A percentile compares a stretch with the other conserved stretches of the same genome.
Evolutionary conservation across 2,113 vertebrate species (phyloP).

Genomic region (Lophius piscatorius): DNA sequence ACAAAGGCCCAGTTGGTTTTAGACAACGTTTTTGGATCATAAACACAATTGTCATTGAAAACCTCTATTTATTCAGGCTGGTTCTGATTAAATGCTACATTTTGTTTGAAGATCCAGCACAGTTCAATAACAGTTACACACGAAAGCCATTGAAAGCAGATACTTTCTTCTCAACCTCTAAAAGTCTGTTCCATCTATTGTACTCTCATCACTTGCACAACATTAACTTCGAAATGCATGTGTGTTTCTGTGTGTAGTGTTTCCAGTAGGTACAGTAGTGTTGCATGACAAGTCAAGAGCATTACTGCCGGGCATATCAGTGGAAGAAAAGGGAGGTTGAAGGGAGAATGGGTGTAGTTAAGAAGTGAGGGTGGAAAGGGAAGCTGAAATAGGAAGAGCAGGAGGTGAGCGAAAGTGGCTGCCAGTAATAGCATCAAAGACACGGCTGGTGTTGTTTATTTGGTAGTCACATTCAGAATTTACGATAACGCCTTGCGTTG

Average conservation of each 20-base stretch:
- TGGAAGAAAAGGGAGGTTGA: conserved; percentile 6
- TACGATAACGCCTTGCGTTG: not conserved
- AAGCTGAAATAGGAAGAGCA: conserved; percentile 11
- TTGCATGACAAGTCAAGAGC: conserved; percentile 23
- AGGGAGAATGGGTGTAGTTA: not conserved
- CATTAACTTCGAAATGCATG: conserved; percentile 1
- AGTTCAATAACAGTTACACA: no score
- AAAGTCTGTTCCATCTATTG: conserved; percentile 16
- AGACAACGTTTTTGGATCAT: no score
- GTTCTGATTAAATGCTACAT: no score
- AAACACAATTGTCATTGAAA: no score
- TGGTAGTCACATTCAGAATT: not conserved
- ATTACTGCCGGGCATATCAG: conserved; percentile 28
- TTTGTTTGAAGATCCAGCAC: no score
- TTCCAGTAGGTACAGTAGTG: conserved; percentile 10
- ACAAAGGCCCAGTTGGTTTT: no score
- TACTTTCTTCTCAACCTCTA: conserved; percentile 8
- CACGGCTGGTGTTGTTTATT: not conserved
- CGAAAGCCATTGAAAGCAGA: no score
- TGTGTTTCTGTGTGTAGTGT: conserved; percentile 1
- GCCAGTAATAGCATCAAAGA: conserved; percentile 14
- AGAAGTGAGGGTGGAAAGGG: not conserved
- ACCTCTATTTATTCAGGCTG: no score
- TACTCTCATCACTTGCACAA: conserved; percentile 2
- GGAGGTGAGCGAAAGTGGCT: conserved; percentile 7